phyloP scores from a whole-genome alignment of 2,113 vertebrate genomes.

The Caranx ignobilis region DNA sequence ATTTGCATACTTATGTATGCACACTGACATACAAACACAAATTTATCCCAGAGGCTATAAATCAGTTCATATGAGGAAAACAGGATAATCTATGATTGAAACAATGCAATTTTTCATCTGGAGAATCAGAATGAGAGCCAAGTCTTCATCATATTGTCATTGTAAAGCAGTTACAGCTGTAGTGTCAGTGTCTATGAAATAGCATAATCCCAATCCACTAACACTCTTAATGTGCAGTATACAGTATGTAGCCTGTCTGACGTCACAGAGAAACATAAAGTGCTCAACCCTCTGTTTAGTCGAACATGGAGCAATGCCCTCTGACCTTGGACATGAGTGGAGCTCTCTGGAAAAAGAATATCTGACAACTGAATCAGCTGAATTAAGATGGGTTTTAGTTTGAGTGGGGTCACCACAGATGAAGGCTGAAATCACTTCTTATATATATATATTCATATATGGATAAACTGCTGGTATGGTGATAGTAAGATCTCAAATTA shows the following conservation, averaged over 20 bases:
- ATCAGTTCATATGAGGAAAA: constrained; percentile 22
- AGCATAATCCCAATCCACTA: constrained; percentile 18
- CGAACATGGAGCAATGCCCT: background rate
- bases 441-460: background rate
- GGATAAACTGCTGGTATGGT: background rate
- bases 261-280: background rate
- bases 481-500: constrained; percentile 19
- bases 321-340: background rate
- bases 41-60: constrained; percentile 5
- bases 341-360: constrained; percentile 1
- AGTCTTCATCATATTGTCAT: background rate
- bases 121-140: background rate
- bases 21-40: constrained; percentile 46
- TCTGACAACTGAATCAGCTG: background rate
- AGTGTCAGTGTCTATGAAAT: background rate
- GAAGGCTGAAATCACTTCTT: background rate
- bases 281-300: background rate
- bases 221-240: background rate
- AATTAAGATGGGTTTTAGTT: background rate
- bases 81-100: background rate
- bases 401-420: background rate
- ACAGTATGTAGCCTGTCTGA: constrained; percentile 12
- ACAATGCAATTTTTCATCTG: background rate
- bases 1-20: background rate
- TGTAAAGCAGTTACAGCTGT: background rate